Evolutionary conservation across 92 coral and sea anemone genomes (phyloP), one percentile per base, ranked within the genome.

Genomic region (Hydrozoanthus gracilis): DNA sequence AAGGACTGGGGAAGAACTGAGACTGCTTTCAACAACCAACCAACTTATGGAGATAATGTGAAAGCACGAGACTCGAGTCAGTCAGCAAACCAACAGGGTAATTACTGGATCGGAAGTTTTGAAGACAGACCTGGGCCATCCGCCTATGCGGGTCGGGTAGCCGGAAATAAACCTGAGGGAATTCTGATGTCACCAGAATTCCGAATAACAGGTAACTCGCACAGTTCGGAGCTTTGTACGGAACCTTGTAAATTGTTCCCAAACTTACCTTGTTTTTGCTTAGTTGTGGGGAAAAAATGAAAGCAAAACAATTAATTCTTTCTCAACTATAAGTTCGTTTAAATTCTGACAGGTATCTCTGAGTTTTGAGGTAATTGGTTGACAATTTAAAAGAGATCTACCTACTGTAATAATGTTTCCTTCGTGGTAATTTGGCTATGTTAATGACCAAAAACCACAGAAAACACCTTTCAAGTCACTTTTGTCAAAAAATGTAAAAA

Each of bases 121-220:
- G 83, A 78, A 49, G 56, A 78, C 83, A 56, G 71, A 17, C 71
- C 83, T 4, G 60, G 68, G 5, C 83, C 83, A 39, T 78, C 83
- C 18, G 35, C 27, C 51, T 49, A 69, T 56, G 54, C 67, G 35
- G 83, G 83, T 35, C 7, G 15, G 16, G 18, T 49, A 78, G 51
- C 67, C 14, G 83, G 83, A 6, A 62, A 78, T 55, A 0, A 15
- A 18, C 71, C 83, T 14, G 70, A 78, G 44, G 83, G 83, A 62
- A 50, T 49, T 39, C 8, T 78, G 51, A 78, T 45, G 13, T 78
- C 83, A 3, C 83, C 83, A 78, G 68, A 56, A 46, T 62, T 78
- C 68, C 50, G 13, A 27, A 78, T 78, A 78, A 56, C 71, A 62
- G 83, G 83, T 62, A 4, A 14, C 10, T 7, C 49, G 4, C 39